Conservation (phyloP, 1,140 invertebrate species). For the Drosophila pallidifrons region DNA sequence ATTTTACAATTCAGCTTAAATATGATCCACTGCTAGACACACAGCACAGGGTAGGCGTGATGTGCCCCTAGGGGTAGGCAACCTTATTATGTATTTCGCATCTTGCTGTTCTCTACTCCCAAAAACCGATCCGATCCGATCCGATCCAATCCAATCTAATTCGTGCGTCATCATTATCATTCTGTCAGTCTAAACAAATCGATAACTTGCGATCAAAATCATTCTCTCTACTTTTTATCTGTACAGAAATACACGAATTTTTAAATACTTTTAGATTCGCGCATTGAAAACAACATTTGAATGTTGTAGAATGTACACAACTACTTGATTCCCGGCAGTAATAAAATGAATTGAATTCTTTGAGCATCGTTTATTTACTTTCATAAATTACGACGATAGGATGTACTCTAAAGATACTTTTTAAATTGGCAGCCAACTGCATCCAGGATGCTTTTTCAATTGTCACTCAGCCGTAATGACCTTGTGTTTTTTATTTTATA, state of each 20-base stretch:
- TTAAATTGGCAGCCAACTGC: not conserved
- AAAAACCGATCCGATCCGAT: conserved; percentile 1
- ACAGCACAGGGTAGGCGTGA: conserved; percentile 76
- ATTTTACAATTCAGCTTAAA: conserved; percentile 63
- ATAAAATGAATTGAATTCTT: too few species aligned
- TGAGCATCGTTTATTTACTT: too few species aligned
- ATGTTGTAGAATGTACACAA: not conserved
- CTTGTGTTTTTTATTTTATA: not conserved
- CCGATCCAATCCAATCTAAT: conserved; percentile 12
- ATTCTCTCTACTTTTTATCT: conserved; percentile 31
- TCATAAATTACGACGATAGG: too few species aligned
- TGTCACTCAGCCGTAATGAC: not conserved
- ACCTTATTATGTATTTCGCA: conserved; percentile 23
- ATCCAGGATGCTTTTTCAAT: not conserved
- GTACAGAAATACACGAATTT: conserved; percentile 33
- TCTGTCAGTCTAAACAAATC: conserved; percentile 59
- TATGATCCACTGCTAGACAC: conserved; percentile 79
- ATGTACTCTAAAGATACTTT: too few species aligned
- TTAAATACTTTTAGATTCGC: conserved; percentile 64
- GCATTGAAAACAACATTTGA: conserved; percentile 51
- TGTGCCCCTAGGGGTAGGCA: conserved; percentile 60
- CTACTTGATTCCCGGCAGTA: not conserved
- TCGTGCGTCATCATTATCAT: conserved; percentile 61
- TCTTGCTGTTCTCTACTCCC: conserved; percentile 3
- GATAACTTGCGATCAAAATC: conserved; percentile 42